Percentiles rank a stretch among this genome's conserved stretches.
phyloP scores from a whole-genome alignment of 2,888 invertebrate genomes.

The Lasioglossum oenotherae region DNA sequence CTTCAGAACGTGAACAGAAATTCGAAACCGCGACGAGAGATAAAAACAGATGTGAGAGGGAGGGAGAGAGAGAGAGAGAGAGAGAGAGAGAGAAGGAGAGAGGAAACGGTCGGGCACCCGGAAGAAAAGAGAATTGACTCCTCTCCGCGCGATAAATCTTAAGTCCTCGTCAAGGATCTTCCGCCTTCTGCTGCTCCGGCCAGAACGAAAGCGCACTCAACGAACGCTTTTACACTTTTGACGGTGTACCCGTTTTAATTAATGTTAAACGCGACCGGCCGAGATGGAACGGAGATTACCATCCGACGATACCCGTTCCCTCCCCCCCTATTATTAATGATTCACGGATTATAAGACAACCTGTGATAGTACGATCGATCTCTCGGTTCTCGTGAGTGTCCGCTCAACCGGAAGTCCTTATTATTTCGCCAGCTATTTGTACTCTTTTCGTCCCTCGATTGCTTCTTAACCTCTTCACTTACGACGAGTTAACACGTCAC shows the following conservation, averaged over 20 bases:
- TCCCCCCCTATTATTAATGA: neutral
- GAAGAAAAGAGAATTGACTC: constrained; percentile 60
- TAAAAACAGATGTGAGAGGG: constrained; percentile 13
- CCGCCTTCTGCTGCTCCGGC: constrained; percentile 58
- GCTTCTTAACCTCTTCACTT: neutral
- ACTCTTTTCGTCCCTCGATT: neutral
- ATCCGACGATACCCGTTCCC: neutral
- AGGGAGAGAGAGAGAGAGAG: constrained; percentile 7
- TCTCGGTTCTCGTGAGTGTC: neutral
- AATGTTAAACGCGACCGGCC: neutral
- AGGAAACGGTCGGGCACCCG: constrained; percentile 50
- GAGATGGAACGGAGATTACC: neutral
- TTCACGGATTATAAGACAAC: neutral
- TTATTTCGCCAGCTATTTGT: neutral
- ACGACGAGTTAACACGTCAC: no score
- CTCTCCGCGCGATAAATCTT: constrained; percentile 72
- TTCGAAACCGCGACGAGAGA: constrained; percentile 27
- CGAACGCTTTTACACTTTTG: constrained; percentile 9
- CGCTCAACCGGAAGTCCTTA: neutral
- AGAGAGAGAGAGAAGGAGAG: constrained; percentile 22
- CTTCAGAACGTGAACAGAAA: constrained; percentile 27
- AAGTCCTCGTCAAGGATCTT: constrained; percentile 75
- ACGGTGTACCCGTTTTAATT: neutral
- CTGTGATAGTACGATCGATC: neutral
- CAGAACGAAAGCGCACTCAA: constrained; percentile 30